Evolutionary conservation across 1,140 invertebrate species (phyloP), one percentile per base, ranked within the genome.

Genomic region (Plectrocnemia conspersa): DNA sequence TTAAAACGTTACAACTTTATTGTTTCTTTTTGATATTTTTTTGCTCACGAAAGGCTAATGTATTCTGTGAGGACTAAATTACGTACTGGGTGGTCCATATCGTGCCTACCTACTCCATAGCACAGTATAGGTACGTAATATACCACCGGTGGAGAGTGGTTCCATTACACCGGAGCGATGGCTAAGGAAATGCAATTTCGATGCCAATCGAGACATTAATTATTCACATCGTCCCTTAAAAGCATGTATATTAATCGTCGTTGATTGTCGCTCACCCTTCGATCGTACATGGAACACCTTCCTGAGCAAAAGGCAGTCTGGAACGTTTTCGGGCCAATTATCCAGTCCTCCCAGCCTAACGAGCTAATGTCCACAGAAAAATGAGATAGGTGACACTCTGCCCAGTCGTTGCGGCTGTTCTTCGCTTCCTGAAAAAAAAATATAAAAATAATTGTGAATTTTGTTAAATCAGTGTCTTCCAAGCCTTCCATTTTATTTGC

Each of bases 321-420:
- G 11, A 54, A n/a, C 6, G n/a, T 40, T 10, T 42, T 32, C 10
- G 56, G 56, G 1, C 21, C 24, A 1, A 58, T 9, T 7, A 54
- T 47, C 42, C 42, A 45, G 19, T 58, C 42, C 3, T 27, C 33
- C 50, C 49, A 54, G 7, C 50, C 56, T 2, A 58, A 19, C 10
- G 45, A 38, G 1, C 36, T 11, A 33, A 53, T 33, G 32, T 45
- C 36, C n/a, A 54, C 9, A 2, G n/a, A n/a, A n/a, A n/a, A n/a
- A n/a, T n/a, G n/a, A n/a, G n/a, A n/a, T n/a, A n/a, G n/a, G n/a
- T 5, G 10, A n/a, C 21, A 52, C 11, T 16, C 23, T 24, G 13
- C 25, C 10, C 45, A 29, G 15, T 11, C 22, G 22, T 5, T 45
- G 48, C 7, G 32, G 19, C 1, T 25, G 13, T 7, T 1, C 21